These are phyloP conservation scores for Lasioglossum oenotherae DNA, from an alignment of 2,888 invertebrate species.

Conservation along the genomic window DNA sequence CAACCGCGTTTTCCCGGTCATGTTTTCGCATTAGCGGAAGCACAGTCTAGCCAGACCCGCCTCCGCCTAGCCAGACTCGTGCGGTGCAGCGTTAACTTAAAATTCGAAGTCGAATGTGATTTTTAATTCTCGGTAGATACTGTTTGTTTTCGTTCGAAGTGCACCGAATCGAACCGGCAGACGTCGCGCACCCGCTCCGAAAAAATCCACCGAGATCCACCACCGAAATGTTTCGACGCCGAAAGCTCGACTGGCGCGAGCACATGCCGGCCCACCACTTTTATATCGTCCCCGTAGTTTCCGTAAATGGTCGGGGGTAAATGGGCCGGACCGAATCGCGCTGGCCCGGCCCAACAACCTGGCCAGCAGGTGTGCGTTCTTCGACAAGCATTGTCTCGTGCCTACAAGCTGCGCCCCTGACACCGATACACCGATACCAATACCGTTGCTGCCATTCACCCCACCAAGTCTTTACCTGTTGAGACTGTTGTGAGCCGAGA, in stretches of 20 bases:
- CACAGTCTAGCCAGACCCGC: constrained; percentile 1
- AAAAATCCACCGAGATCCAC: too few species aligned
- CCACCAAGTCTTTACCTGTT: neutral
- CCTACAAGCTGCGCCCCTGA: constrained; percentile 38
- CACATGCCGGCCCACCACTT: constrained; percentile 71
- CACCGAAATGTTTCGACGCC: constrained; percentile 39
- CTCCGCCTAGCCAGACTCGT: neutral
- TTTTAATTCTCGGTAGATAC: neutral
- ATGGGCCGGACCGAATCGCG: constrained; percentile 64
- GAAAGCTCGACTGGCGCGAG: constrained; percentile 71
- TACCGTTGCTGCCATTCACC: constrained; percentile 1
- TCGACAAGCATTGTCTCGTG: constrained; percentile 43
- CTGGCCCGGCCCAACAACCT: neutral
- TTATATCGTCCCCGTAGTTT: constrained; percentile 77
- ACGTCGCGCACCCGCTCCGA: neutral
- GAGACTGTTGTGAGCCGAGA: neutral
- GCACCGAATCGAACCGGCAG: neutral
- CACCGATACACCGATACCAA: constrained; percentile 15
- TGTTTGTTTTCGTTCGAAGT: neutral
- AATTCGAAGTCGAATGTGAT: neutral
- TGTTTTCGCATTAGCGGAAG: neutral
- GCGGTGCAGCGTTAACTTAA: neutral
- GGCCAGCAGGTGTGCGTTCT: constrained; percentile 78
- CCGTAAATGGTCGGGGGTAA: constrained; percentile 73
- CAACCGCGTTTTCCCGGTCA: constrained; percentile 26